These are phyloP conservation scores for Nannoperca obscura DNA, from an alignment of 2,797 vertebrate species.

Conservation along the genomic window DNA sequence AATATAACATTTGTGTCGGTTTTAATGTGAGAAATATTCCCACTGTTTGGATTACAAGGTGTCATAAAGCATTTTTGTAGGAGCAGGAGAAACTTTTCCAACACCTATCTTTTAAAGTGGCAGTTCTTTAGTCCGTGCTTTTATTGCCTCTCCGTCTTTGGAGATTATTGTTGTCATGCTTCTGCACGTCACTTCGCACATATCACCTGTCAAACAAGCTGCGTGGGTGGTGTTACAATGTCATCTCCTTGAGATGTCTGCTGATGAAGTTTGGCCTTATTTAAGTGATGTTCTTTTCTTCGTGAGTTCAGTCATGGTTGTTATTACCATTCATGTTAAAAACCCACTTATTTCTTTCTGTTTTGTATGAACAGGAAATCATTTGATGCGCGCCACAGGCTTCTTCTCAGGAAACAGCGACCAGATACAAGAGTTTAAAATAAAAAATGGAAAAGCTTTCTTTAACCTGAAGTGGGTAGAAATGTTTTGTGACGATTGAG, in stretches of 20 bases:
- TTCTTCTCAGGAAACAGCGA: background rate
- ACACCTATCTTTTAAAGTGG: slow-evolving; percentile 14
- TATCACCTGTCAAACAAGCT: slow-evolving; percentile 24
- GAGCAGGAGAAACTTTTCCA: slow-evolving; percentile 11
- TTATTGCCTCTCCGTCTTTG: slow-evolving; percentile 17
- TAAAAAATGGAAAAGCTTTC: background rate
- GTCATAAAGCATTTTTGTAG: slow-evolving; percentile 9
- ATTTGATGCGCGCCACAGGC: background rate
- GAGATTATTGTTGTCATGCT: slow-evolving; percentile 23
- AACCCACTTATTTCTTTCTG: background rate
- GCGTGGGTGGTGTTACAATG: slow-evolving; percentile 10
- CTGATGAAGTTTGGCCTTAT: slow-evolving; percentile 17
- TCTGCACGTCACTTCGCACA: slow-evolving; percentile 24
- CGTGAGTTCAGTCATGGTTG: background rate
- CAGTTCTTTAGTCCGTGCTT: slow-evolving; percentile 17
- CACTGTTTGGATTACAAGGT: slow-evolving; percentile 22
- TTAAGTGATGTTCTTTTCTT: slow-evolving; percentile 1
- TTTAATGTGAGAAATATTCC: slow-evolving; percentile 42
- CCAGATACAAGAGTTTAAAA: background rate
- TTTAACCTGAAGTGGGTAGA: background rate
- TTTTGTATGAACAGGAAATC: slow-evolving; percentile 1
- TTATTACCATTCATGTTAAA: background rate
- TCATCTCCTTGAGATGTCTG: slow-evolving; percentile 24
- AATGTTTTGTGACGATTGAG: background rate
- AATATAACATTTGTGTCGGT: slow-evolving; percentile 30